Evolutionary conservation across 2,797 vertebrate species (phyloP), one percentile per base, ranked within the genome.

Genomic region (Lacerta agilis): DNA sequence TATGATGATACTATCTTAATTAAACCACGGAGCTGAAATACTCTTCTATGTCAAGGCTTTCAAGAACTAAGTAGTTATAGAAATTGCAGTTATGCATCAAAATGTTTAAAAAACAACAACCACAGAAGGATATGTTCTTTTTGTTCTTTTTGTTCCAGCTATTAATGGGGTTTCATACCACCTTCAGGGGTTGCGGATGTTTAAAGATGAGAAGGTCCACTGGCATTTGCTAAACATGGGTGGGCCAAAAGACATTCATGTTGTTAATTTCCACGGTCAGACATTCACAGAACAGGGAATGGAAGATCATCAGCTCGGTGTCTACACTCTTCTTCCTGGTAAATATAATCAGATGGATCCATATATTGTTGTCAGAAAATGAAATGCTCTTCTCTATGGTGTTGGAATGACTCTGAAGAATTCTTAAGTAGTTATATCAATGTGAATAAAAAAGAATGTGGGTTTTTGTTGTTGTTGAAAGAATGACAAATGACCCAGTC

Each of bases 181-280:
- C 90, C 94, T 99, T 85, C 98, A 98, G 88, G 98, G 99, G 66
- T 96, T 99, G 89, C 97, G 96, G 89, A 99, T 99, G 98, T 99
- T 98, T 61, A 97, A 97, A 85, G 96, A 97, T 86, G 98, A 99
- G 94, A 92, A 96, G 4, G 98, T 97, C 71, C 95, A 96, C 84
- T 97, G 98, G 97, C 98, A 99, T 94, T 94, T 99, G 85, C 95
- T 99, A 91, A 99, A 99, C 95, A 95, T 99, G 98, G 99, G 99
- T 4, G 96, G 97, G 79, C 96, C 98, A 61, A 97, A 93, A 92
- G 98, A 99, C 90, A 94, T 98, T 64, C 98, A 99, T 2, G 98
- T 98, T 67, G 90, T 99, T 94, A 96, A 98, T 95, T 99, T 99
- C 93, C 98, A 99, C 9, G 98, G 99, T 43, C 99, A 99, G 95